Evolutionary conservation across 2,797 vertebrate species (phyloP), one percentile per base, ranked within the genome.

Genomic region (Ataeniobius toweri): DNA sequence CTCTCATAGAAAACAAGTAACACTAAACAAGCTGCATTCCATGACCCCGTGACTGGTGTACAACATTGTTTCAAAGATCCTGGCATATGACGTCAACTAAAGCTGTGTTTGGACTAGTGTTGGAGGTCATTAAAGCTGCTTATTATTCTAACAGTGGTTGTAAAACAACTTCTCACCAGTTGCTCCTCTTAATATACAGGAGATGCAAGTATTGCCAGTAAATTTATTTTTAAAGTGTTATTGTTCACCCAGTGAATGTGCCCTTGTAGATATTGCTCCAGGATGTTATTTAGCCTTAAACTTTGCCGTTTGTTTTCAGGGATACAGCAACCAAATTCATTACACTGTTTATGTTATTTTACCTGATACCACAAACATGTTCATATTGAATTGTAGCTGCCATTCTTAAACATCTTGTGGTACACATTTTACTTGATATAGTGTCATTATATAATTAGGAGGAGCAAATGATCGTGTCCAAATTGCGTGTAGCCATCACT

Each of bases 1-100:
- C 96, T 0, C 96, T 99, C 84, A 99, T 99, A 0, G 98, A 99
- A 92, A 99, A 99, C 96, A 99, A 99, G 92, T 99, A 95, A 97
- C 72, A 74, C 24, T 68, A 14, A 20, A 26, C 68, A 59, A 16
- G 55, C 72, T 46, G n/a, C 79, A 31, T 9, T 28, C 12, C 48
- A 63, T 67, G 24, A 24, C 50, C 48, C 71, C 56, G 26, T 5
- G 5, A 84, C 75, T 72, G 75, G 82, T 86, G 80, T 76, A 55
- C 65, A 81, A 26, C 83, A 76, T 75, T 77, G 61, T 85, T 79
- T 76, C 14, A 59, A 50, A 61, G 20, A 71, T 68, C 73, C 26
- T 69, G 77, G 80, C 26, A 80, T 53, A 39, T 74, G 31, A 76
- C 84, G 71, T 84, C 72, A 75, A 83, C 76, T 22, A 89, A 84